A percentile compares a stretch with the other conserved stretches of the same genome.
Evolutionary conservation across 2,797 vertebrate species (phyloP).

Genomic region (Simalia tracyae): DNA sequence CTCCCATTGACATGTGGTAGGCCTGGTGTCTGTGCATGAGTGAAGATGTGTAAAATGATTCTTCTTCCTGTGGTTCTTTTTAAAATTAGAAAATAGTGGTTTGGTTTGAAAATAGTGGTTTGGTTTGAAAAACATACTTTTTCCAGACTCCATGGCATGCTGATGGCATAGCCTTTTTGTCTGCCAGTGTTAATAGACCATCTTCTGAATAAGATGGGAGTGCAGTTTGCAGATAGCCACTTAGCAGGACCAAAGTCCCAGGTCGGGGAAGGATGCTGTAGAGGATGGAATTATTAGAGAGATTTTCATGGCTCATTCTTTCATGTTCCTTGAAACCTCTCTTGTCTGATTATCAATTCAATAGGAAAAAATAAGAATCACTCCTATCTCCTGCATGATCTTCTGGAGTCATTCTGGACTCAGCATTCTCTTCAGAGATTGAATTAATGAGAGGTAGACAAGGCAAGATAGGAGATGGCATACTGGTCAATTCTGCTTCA

Average conservation of each 20-base stretch:
- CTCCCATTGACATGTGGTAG: conserved; percentile 97
- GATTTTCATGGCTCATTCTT: neutral
- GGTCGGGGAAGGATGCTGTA: neutral
- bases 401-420: neutral
- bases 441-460: neutral
- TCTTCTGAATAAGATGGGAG: neutral
- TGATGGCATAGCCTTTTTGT: neutral
- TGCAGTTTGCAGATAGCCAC: neutral
- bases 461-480: neutral
- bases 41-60: neutral
- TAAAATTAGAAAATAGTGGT: neutral
- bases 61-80: no score
- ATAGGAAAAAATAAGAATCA: no score
- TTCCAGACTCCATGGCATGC: neutral
- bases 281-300: neutral
- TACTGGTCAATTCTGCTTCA: neutral
- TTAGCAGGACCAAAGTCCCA: neutral
- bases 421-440: neutral
- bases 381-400: neutral
- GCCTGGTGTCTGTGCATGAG: conserved; percentile 22
- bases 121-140: neutral
- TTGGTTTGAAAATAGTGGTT: neutral
- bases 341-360: neutral
- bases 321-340: neutral
- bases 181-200: neutral